Evolutionary conservation across 2,888 invertebrate species (phyloP).

Genomic region (Yponomeuta malinellus): DNA sequence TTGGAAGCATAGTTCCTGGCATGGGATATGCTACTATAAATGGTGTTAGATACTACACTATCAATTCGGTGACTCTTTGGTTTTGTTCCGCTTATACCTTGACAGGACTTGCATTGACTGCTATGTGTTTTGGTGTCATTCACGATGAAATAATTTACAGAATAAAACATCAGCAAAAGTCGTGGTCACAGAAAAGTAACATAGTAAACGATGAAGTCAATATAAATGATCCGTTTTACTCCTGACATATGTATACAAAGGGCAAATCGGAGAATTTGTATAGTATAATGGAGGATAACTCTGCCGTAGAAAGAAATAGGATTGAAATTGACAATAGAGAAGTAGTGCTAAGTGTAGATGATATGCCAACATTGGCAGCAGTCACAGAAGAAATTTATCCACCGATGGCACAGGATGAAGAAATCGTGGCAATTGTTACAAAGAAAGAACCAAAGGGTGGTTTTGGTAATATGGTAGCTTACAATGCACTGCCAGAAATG

Average conservation of each 20-base stretch:
- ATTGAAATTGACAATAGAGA: slow-evolving; percentile 70
- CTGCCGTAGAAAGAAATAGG: slow-evolving; percentile 58
- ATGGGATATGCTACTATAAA: slow-evolving; percentile 70
- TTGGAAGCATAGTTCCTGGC: slow-evolving; percentile 90
- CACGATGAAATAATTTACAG: slow-evolving; percentile 92
- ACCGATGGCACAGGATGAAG: slow-evolving; percentile 63
- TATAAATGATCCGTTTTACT: slow-evolving; percentile 79
- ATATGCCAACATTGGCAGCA: slow-evolving; percentile 49
- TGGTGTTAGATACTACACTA: slow-evolving; percentile 71
- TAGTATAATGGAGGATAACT: slow-evolving; percentile 72
- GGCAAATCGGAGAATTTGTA: slow-evolving; percentile 75
- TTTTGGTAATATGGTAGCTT: slow-evolving; percentile 71
- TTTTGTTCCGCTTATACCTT: slow-evolving; percentile 92
- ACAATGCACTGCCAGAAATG: slow-evolving; percentile 71
- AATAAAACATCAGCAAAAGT: slow-evolving; percentile 81
- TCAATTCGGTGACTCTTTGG: slow-evolving; percentile 86
- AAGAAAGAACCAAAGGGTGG: slow-evolving; percentile 66
- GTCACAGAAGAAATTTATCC: slow-evolving; percentile 52
- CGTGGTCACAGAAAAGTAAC: slow-evolving; percentile 77
- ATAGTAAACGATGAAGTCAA: slow-evolving; percentile 80
- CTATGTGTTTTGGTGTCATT: slow-evolving; percentile 93
- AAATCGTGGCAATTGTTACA: slow-evolving; percentile 69
- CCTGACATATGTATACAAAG: slow-evolving; percentile 82
- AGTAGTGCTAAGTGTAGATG: slow-evolving; percentile 68
- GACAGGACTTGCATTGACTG: slow-evolving; percentile 90